phyloP scores from a whole-genome alignment of 2,113 vertebrate species.

The Ceyx margarethae region DNA sequence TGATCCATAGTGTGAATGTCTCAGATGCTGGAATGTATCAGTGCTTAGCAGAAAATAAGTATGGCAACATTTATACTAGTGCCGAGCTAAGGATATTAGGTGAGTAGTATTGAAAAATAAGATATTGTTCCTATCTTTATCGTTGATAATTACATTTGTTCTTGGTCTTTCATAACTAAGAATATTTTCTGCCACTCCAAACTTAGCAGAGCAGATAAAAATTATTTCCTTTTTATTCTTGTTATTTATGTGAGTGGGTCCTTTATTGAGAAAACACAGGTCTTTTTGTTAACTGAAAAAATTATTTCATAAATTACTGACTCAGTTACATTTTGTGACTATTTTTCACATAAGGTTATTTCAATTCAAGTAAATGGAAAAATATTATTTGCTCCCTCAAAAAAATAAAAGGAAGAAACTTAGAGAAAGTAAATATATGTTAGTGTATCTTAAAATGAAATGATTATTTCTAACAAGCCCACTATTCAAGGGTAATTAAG shows the following conservation, averaged over 20 bases:
- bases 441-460: not conserved
- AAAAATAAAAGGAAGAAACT: not conserved
- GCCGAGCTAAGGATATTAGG: constrained; percentile 91
- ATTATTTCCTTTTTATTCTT: not conserved
- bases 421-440: not conserved
- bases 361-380: not conserved
- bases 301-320: not conserved
- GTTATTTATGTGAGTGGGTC: not conserved
- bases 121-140: not conserved
- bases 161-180: not conserved
- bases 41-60: constrained; percentile 93
- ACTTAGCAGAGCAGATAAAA: not conserved
- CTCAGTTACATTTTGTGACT: not conserved
- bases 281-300: not conserved
- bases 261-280: not conserved
- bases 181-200: not conserved
- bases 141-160: not conserved
- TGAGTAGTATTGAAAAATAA: constrained; percentile 51
- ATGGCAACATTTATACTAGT: constrained; percentile 85
- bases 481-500: not conserved
- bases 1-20: constrained; percentile 84
- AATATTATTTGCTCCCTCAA: not conserved
- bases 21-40: constrained; percentile 96
- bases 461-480: not conserved
- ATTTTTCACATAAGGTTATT: not conserved